Conservation (phyloP, 1,140 invertebrate genomes). For the Aphis craccivora region DNA sequence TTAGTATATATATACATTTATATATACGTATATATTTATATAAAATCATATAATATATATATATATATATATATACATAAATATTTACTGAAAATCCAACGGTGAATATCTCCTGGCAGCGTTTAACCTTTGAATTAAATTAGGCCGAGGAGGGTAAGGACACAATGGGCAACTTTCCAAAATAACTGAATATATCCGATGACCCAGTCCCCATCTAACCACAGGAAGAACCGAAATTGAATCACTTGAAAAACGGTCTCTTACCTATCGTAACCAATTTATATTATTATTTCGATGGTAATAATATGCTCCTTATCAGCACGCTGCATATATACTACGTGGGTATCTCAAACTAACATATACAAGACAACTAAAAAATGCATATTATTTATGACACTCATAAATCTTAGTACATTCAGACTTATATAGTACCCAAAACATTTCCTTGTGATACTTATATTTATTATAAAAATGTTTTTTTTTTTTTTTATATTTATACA, state of each 20-base stretch:
- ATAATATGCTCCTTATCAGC: conserved; percentile 43
- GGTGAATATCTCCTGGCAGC: conserved; percentile 52
- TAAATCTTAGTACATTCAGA: neutral
- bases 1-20: conserved; percentile 6
- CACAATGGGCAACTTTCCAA: conserved; percentile 47
- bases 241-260: conserved; percentile 46
- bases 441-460: neutral
- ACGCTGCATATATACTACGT: neutral
- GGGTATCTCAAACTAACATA: neutral
- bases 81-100: conserved; percentile 37
- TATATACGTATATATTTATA: conserved; percentile 12
- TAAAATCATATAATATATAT: neutral
- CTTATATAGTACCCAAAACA: neutral
- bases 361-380: conserved; percentile 2
- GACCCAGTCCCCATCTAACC: neutral
- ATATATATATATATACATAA: conserved; percentile 37
- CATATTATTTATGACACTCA: neutral
- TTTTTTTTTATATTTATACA: neutral
- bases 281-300: conserved; percentile 27
- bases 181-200: conserved; percentile 45
- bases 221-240: conserved; percentile 37
- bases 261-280: conserved; percentile 42
- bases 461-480: neutral
- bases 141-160: conserved; percentile 35
- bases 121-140: conserved; percentile 57